A percentile compares a stretch with the other conserved stretches of the same genome.
phyloP scores from a whole-genome alignment of 2,797 vertebrate genomes.

The Aeoliscus strigatus region DNA sequence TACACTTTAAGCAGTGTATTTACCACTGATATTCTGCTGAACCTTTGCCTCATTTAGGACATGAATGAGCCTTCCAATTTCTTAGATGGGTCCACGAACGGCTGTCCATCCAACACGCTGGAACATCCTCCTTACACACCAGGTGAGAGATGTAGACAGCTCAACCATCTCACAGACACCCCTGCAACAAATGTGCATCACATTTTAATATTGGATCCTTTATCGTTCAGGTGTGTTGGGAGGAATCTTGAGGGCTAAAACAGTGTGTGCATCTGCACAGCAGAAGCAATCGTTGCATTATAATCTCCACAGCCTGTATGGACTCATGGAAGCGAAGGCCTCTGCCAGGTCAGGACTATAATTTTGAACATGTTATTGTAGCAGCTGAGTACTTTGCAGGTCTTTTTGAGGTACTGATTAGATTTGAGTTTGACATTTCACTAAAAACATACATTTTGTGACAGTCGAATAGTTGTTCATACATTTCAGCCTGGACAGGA shows the following conservation, averaged over 20 bases:
- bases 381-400: too few species aligned
- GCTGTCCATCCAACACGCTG: constrained; percentile 75
- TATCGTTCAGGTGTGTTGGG: constrained; percentile 73
- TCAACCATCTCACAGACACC: background rate
- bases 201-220: background rate
- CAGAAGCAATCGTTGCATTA: constrained; percentile 81
- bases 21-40: too few species aligned
- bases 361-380: background rate
- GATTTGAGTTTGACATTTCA: too few species aligned
- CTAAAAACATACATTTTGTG: too few species aligned
- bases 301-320: constrained; percentile 86
- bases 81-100: constrained; percentile 79
- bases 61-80: constrained; percentile 92
- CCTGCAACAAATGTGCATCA: background rate
- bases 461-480: background rate
- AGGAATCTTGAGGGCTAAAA: constrained; percentile 75
- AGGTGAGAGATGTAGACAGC: constrained; percentile 54
- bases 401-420: too few species aligned
- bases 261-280: constrained; percentile 77
- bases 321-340: constrained; percentile 85
- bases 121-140: constrained; percentile 84
- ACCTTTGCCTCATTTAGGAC: constrained; percentile 66
- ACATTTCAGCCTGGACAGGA: background rate
- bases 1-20: too few species aligned
- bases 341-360: constrained; percentile 73